Evolutionary conservation across 2,888 invertebrate genomes (phyloP).

Genomic region (Colletes collaris): DNA sequence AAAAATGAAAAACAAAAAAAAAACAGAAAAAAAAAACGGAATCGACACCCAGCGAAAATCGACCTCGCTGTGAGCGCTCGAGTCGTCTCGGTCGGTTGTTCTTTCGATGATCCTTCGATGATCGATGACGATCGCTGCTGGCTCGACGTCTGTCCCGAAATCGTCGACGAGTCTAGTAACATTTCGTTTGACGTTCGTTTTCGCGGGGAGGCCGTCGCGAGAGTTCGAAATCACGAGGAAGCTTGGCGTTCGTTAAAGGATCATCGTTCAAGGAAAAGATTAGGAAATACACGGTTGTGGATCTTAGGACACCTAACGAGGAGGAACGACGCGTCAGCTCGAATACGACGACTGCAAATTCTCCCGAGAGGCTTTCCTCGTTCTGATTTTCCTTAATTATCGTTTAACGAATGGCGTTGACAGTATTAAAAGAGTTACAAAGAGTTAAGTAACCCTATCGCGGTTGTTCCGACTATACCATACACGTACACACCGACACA

Average conservation of each 20-base stretch:
- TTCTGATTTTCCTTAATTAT: constrained; percentile 42
- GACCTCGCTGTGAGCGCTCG: neutral
- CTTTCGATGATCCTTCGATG: neutral
- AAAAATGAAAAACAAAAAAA: no score
- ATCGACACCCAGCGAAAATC: neutral
- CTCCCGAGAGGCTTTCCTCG: constrained; percentile 20
- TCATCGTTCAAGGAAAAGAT: neutral
- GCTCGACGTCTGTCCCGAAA: no score
- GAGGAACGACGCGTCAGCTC: neutral
- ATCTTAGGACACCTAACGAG: neutral
- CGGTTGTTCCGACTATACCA: constrained; percentile 54
- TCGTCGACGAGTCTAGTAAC: neutral
- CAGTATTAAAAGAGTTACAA: constrained; percentile 72
- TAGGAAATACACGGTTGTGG: neutral
- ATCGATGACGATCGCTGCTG: neutral
- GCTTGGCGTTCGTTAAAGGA: no score
- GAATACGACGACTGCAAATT: neutral
- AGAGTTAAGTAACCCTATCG: constrained; percentile 69
- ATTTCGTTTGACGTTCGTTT: no score
- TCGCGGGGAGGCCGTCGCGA: no score
- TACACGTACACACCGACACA: constrained; percentile 1
- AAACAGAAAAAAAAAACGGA: neutral
- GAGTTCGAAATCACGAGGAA: no score
- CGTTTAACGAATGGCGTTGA: constrained; percentile 58
- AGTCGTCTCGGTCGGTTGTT: neutral